Base-by-base conservation (phyloP, 2,797 vertebrate genomes). In the Rachycentron canadum region DNA sequence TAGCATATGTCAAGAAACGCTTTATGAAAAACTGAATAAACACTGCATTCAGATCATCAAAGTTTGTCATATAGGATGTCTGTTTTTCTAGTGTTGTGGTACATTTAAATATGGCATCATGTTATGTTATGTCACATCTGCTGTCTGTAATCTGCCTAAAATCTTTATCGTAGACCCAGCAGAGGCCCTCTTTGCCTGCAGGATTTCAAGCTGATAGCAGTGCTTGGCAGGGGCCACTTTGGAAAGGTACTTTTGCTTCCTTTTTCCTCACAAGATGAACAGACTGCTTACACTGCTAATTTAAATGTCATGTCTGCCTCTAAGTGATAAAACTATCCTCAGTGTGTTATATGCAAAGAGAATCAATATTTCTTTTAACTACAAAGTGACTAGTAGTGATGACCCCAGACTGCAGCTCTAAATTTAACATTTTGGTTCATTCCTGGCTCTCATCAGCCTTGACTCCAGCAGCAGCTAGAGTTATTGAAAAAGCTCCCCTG, bases 191-290 rank as follows among this genome's bases (percentile, higher is more conserved):
- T 97, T 19, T 93, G 86, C 66, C 91, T 98, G 19, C 94, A 95
- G 83, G 96, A 97, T 80, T 98, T 98, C 92, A 95, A 92, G 71
- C 91, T 97, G 79, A 83, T 97, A 0, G 96, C 97, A 0, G 97
- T 98, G 76, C 91, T 98, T 5, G 97, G 97, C 74, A 93, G 97
- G 69, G 97, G 97, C 16, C 97, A 98, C 89, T 98, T 98, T 88
- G 97, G 97, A 55, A 98, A 98, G 95, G 97, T 97, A 87, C 14
- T 32, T 11, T 1, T 43, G 16, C 41, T 55, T 30, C 1, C 3
- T 49, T 59, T 34, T 23, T n/a, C 11, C 14, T 38, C 10, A 11
- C 1, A 25, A 2, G 13, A 47, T 32, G 7, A 76, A 55, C 7
- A 41, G 12, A 49, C n/a, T 3, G 26, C 34, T 8, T n/a, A 28